Evolutionary conservation across 2,888 invertebrate genomes (phyloP).

Genomic region (Lithophane leautieri): DNA sequence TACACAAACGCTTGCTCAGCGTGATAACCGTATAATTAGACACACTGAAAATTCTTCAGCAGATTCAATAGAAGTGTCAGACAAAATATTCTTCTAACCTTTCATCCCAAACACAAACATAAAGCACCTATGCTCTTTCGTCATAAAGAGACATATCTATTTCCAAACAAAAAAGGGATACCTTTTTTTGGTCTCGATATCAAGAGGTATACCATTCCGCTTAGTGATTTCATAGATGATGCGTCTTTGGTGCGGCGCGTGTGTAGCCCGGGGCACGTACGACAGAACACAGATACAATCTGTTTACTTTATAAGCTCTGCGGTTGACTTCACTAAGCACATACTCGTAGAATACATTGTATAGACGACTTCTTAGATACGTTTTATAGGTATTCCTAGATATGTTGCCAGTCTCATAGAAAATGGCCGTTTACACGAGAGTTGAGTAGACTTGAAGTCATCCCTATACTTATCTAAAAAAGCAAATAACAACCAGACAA

Average conservation of each 20-base stretch:
- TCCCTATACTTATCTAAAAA: no score
- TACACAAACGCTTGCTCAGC: not conserved
- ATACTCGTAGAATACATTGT: conserved; percentile 19
- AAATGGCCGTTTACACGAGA: not conserved
- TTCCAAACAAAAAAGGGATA: conserved; percentile 3
- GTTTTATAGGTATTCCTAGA: not conserved
- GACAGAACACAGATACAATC: conserved; percentile 83
- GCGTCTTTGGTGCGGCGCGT: conserved; percentile 54
- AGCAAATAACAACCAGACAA: not conserved
- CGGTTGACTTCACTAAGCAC: conserved; percentile 66
- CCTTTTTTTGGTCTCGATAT: conserved; percentile 21
- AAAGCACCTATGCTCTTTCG: not conserved
- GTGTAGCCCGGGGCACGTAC: conserved; percentile 74
- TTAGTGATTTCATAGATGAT: conserved; percentile 53
- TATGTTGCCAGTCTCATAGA: not conserved
- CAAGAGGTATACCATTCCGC: conserved; percentile 32
- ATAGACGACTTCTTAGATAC: conserved; percentile 1
- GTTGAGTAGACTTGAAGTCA: not conserved
- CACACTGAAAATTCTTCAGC: not conserved
- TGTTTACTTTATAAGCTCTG: conserved; percentile 83
- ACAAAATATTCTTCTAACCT: no score
- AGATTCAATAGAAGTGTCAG: not conserved
- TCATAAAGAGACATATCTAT: conserved; percentile 24
- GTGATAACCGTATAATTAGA: no score
- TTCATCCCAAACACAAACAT: conserved; percentile 17